phyloP scores from a whole-genome alignment of 2,888 invertebrate species.

The Tipula confusa region DNA sequence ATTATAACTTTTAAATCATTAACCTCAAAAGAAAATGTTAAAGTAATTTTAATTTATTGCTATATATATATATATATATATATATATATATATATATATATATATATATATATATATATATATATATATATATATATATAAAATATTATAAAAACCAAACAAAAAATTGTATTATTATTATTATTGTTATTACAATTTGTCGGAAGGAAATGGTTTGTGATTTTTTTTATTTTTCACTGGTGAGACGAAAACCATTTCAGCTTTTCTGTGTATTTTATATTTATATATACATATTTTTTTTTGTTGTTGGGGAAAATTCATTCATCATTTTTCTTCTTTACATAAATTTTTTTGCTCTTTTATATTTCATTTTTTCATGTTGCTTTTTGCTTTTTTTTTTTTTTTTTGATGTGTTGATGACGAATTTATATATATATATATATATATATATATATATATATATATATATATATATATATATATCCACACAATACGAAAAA shows the following conservation, averaged over 20 bases:
- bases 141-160: not conserved
- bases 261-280: not conserved
- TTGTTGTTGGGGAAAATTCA: slow-evolving; percentile 30
- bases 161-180: not conserved
- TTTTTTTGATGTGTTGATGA: slow-evolving; percentile 28
- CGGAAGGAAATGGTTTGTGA: slow-evolving; percentile 29
- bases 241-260: slow-evolving; percentile 29
- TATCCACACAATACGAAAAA: not conserved
- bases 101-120: no score
- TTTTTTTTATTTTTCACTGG: slow-evolving; percentile 13
- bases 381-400: no score
- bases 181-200: slow-evolving; percentile 20
- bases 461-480: not conserved
- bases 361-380: not conserved
- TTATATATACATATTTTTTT: no score
- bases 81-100: no score
- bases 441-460: not conserved
- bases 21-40: not conserved
- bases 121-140: no score
- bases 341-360: not conserved
- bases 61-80: no score
- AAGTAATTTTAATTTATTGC: not conserved
- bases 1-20: not conserved
- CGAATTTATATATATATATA: not conserved
- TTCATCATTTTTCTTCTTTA: slow-evolving; percentile 28